Percentiles rank a stretch among this genome's conserved stretches.
Conservation (phyloP, 2,113 vertebrate genomes). For the Pseudonaja textilis region DNA sequence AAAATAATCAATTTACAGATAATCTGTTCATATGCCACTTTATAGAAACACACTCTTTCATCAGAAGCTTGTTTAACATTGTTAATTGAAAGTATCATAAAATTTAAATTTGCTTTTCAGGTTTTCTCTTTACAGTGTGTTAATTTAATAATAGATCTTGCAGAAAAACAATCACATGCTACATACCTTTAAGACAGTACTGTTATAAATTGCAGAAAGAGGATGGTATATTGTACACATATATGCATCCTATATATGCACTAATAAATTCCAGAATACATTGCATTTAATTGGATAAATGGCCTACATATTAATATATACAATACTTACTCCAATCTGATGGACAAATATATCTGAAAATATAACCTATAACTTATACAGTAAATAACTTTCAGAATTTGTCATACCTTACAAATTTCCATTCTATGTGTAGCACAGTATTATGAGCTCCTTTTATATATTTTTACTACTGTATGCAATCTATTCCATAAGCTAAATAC, state of each 20-base stretch:
- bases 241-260: background rate
- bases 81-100: constrained; percentile 21
- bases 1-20: constrained; percentile 15
- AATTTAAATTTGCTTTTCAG: constrained; percentile 15
- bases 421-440: background rate
- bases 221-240: background rate
- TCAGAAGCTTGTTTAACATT: background rate
- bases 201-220: background rate
- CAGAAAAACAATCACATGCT: background rate
- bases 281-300: background rate
- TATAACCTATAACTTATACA: background rate
- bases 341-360: background rate
- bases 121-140: background rate
- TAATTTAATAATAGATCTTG: background rate
- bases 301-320: background rate
- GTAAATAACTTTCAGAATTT: background rate
- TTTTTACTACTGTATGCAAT: background rate
- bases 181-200: background rate
- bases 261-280: background rate
- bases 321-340: background rate
- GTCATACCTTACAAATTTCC: background rate
- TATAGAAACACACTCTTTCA: background rate
- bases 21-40: constrained; percentile 7
- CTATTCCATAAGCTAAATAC: background rate
- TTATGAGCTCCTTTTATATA: background rate